These are phyloP conservation scores for Aix galericulata DNA, from an alignment of 2,113 vertebrate genomes.

Conservation along the genomic window DNA sequence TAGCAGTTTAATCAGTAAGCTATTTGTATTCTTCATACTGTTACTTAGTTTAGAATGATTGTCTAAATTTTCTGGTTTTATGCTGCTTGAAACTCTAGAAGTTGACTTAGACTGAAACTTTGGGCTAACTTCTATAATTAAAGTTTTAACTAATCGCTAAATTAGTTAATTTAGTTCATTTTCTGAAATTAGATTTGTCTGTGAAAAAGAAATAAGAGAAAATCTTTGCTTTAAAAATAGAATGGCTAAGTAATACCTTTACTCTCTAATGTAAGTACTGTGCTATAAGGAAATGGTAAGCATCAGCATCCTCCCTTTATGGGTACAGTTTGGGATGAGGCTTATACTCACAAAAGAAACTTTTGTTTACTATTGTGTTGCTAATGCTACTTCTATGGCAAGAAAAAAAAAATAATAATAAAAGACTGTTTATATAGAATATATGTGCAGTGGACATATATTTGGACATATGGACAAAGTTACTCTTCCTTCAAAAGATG, in stretches of 20 bases:
- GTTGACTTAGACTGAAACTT: background rate
- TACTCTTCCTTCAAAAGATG: background rate
- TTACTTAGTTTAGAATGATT: background rate
- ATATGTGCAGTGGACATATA: background rate
- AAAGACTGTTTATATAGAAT: too few relatives aligned
- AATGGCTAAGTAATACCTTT: background rate
- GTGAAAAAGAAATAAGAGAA: background rate
- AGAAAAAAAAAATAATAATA: background rate
- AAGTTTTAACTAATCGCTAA: background rate
- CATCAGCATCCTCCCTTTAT: background rate
- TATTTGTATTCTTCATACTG: fast-evolving
- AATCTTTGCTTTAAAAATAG: background rate
- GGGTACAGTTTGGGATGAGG: background rate
- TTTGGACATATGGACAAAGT: too few relatives aligned
- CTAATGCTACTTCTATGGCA: background rate
- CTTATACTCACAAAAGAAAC: background rate
- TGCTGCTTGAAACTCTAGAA: background rate
- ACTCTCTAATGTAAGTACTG: background rate
- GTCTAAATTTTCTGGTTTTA: background rate
- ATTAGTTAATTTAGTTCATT: background rate
- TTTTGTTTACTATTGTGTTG: background rate
- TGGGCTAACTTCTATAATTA: background rate
- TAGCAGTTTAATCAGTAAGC: background rate
- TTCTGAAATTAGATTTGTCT: background rate
- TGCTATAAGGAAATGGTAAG: background rate